Evolutionary conservation across 2,113 vertebrate genomes (phyloP), one percentile per base, ranked within the genome.

Genomic region (Rhinoptilus africanus): DNA sequence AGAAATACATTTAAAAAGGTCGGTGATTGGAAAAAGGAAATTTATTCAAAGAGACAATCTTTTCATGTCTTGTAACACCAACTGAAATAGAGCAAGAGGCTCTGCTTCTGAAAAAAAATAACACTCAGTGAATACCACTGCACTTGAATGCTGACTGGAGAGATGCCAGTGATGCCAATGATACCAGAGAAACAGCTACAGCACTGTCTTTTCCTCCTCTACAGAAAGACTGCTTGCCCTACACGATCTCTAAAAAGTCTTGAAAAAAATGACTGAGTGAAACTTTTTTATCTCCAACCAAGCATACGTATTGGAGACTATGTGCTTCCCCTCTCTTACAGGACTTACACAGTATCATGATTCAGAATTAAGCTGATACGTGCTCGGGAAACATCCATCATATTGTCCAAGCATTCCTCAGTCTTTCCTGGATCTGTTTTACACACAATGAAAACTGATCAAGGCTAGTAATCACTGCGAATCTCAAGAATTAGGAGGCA

Each of bases 111-210:
- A 68, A 71, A 76, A 90, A 94, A 57, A 37, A 7, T 17, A 79
- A 45, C 45, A 77, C 45, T 50, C 41, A 41, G 1, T 72, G 75
- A 93, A 84, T 32, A 69, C 32, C 35, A 69, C 1, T 26, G 47
- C 75, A 80, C 78, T 68, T 84, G 19, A 95, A 80, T 45, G 51
- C 79, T 92, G 76, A 84, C 79, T 94, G 77, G 84, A 96, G 81
- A 87, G 30, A 94, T 28, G 66, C 60, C 77, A 94, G 43, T 17
- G 60, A 95, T 72, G 85, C 71, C 80, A 92, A 8, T 2, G 47
- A 84, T 75, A 56, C 43, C 88, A 91, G 60, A 90, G 59, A 47
- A 91, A 84, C 71, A 88, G 88, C 48, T 53, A 81, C 26, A n/a
- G 80, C 64, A 84, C 34, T 35, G 34, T 54, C 47, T 80, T 80